A percentile compares a stretch with the other conserved stretches of the same genome.
Conservation (phyloP, 2,888 invertebrate species). For the Sinodicranocentrus sp. region DNA sequence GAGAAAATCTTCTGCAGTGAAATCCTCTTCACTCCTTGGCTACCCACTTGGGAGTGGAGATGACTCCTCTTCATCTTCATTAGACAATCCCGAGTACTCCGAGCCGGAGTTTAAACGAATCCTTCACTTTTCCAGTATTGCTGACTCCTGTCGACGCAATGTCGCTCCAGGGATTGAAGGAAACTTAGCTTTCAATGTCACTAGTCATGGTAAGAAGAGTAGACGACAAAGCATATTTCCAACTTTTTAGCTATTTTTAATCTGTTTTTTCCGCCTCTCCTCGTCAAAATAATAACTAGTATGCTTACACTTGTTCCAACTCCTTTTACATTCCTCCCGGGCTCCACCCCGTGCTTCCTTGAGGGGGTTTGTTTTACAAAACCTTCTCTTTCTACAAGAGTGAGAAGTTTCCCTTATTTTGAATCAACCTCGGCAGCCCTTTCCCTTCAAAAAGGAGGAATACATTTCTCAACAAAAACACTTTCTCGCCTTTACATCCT, state of each 20-base stretch:
- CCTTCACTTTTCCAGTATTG: constrained; percentile 83
- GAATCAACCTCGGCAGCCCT: neutral
- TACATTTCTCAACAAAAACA: neutral
- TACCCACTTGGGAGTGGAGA: constrained; percentile 48
- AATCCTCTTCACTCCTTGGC: constrained; percentile 64
- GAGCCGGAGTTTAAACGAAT: constrained; percentile 77
- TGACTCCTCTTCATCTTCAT: constrained; percentile 62
- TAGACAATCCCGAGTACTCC: constrained; percentile 67
- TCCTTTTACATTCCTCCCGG: too few species aligned
- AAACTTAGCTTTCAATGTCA: constrained; percentile 85
- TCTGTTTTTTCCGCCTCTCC: too few species aligned
- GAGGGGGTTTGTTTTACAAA: too few species aligned
- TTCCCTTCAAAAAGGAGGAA: neutral
- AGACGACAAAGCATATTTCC: neutral
- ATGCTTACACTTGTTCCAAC: too few species aligned
- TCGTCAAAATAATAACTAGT: too few species aligned
- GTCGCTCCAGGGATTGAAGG: constrained; percentile 81
- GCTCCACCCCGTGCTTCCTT: too few species aligned
- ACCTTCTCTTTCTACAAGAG: neutral
- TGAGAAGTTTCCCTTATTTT: neutral
- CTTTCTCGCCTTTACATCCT: constrained; percentile 12
- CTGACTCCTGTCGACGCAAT: constrained; percentile 83
- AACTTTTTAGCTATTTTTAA: neutral
- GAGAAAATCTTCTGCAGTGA: constrained; percentile 43
- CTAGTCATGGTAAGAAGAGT: constrained; percentile 82